Conservation (phyloP, 2,888 invertebrate species). For the Tachystola acroxantha region DNA sequence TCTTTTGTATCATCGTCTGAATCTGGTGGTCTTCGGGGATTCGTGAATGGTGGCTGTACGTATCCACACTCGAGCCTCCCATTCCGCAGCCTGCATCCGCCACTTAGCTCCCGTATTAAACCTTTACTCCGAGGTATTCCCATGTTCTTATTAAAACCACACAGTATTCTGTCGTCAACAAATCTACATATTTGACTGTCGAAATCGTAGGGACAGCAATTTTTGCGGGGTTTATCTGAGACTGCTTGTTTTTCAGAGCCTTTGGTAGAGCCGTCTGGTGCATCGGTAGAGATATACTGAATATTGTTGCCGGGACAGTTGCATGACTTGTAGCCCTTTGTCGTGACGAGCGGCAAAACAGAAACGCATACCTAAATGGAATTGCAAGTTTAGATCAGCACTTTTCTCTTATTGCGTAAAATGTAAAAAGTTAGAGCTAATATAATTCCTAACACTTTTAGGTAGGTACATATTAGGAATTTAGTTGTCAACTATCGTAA, state of each 20-base stretch:
- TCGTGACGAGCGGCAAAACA: not conserved
- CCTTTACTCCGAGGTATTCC: constrained; percentile 28
- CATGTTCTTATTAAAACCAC: constrained; percentile 51
- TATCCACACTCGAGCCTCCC: constrained; percentile 62
- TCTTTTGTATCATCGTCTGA: too few relatives aligned
- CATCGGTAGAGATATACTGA: not conserved
- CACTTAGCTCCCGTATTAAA: constrained; percentile 21
- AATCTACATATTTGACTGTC: constrained; percentile 40
- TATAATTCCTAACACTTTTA: too few relatives aligned
- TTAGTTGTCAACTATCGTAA: not conserved
- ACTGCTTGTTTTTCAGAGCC: not conserved
- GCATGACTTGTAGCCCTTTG: not conserved
- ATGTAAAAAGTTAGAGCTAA: too few relatives aligned
- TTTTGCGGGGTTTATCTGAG: constrained; percentile 19
- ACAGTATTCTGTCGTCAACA: constrained; percentile 49
- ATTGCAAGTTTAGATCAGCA: too few relatives aligned
- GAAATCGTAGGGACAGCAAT: constrained; percentile 58
- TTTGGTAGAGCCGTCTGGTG: not conserved
- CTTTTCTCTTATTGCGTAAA: too few relatives aligned
- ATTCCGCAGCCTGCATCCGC: constrained; percentile 45
- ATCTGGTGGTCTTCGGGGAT: constrained; percentile 29
- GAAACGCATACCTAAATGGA: not conserved
- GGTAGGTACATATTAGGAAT: not conserved
- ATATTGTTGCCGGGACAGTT: not conserved
- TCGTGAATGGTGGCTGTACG: constrained; percentile 35